Base-by-base conservation (phyloP, 2,888 invertebrate genomes). In the Nycteola revayana region DNA sequence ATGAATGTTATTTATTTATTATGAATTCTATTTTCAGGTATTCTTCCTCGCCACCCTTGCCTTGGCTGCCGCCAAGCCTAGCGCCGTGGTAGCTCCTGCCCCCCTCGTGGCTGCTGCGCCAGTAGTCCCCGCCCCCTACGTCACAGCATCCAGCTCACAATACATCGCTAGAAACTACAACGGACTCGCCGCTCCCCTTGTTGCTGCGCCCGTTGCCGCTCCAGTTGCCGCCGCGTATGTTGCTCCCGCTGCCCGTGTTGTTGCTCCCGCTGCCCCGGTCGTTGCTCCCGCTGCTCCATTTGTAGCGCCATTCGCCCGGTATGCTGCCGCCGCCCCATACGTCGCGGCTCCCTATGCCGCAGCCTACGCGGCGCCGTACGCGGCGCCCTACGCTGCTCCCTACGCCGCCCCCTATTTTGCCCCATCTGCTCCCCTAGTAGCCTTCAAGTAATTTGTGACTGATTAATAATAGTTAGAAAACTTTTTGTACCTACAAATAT, bases 121-220 rank as follows among this genome's bases (percentile, higher is more conserved):
- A 1, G 71, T 78, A 6, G 77, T 73, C 42, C 85, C 79, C 10
- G 90, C 90, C 0, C 89, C 90, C 4, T 86, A 91, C 49, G 91
- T 92, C 8, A 92, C 93, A 0, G 91, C 93, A 0, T 20, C 90
- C 57, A 92, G 93, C 73, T 91, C 91, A 7, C 92, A 93, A 69
- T 91, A 92, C 38, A 72, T 92, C 53, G 85, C 92, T 10, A 87
- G 92, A 48, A 91, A 92, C 66, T 90, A 90, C 77, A 92, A 93
- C 54, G 76, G 78, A 1, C 29, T 71, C 9, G 83, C 91, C 4
- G 84, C 91, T 3, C 86, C 85, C 7, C 47, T 80, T 10, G 71
- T 82, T 1, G 88, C 89, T 5, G 78, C 90, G 0, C 77, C 89
- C 1, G 14, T 14, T 2, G 76, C 86, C 43, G 78, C 87, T 7